Evolutionary conservation across 2,797 vertebrate genomes (phyloP).

Genomic region (Poeciliopsis presidionis): DNA sequence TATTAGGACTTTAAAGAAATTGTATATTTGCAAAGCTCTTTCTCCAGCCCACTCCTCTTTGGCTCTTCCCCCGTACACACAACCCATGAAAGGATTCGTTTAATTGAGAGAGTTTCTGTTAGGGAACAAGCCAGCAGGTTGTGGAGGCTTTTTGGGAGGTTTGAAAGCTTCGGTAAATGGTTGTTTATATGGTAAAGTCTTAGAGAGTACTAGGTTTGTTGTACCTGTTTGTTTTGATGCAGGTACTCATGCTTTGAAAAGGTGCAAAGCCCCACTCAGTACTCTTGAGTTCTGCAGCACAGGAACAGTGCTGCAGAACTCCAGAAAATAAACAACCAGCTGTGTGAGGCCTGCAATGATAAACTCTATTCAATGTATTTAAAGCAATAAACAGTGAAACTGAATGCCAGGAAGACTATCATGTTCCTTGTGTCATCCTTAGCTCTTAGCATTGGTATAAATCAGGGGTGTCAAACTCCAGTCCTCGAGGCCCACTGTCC

Average conservation of each 20-base stretch:
- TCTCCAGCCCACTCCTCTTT: conserved; percentile 26
- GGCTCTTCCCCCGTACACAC: conserved; percentile 42
- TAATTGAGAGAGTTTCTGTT: conserved; percentile 87
- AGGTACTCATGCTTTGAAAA: conserved; percentile 69
- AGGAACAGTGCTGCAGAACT: not conserved
- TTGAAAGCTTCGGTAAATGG: conserved; percentile 80
- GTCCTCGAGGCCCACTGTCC: too few species aligned
- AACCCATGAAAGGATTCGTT: conserved; percentile 80
- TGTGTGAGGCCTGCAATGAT: not conserved
- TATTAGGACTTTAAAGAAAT: conserved; percentile 26
- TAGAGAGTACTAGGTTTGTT: conserved; percentile 21
- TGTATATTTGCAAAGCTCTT: conserved; percentile 27
- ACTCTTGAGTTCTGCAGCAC: conserved; percentile 45
- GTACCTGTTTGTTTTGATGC: conserved; percentile 76
- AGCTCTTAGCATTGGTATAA: not conserved
- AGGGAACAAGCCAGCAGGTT: conserved; percentile 82
- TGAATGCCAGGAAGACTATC: not conserved
- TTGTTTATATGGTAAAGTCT: conserved; percentile 71
- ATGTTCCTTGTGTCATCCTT: not conserved
- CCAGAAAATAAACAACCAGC: not conserved
- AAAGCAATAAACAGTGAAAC: not conserved
- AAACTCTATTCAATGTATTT: not conserved
- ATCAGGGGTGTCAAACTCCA: not conserved
- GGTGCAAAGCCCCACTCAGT: conserved; percentile 36
- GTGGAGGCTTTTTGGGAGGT: conserved; percentile 70